These are phyloP conservation scores for Florisuga fusca DNA, from an alignment of 2,797 vertebrate genomes.

Conservation along the genomic window DNA sequence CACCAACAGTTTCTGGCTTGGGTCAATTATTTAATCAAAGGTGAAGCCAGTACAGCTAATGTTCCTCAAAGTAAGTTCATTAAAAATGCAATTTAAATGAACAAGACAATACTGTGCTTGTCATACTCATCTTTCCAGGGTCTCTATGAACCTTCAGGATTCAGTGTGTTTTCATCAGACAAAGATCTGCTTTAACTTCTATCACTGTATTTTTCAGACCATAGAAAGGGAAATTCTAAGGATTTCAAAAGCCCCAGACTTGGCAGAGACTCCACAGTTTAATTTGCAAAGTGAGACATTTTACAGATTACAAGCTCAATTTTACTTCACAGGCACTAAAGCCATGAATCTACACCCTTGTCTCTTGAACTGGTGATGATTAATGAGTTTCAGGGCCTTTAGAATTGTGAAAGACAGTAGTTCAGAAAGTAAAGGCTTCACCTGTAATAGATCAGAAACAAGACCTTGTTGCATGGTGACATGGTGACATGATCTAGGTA, in stretches of 20 bases:
- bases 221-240: neutral
- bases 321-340: conserved; percentile 19
- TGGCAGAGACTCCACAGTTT: neutral
- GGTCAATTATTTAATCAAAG: neutral
- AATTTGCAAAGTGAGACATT: conserved; percentile 9
- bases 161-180: neutral
- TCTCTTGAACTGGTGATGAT: neutral
- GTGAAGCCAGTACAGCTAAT: neutral
- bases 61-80: neutral
- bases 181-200: conserved; percentile 2
- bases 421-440: conserved; percentile 18
- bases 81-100: neutral
- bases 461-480: neutral
- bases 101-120: neutral
- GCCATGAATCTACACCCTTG: neutral
- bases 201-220: neutral
- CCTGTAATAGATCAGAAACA: neutral
- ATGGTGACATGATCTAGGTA: neutral
- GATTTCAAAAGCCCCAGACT: conserved; percentile 18
- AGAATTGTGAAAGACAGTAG: neutral
- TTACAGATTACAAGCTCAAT: conserved; percentile 29
- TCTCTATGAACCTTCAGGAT: neutral
- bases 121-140: neutral
- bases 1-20: neutral
- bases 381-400: neutral